Evolutionary conservation across 2,797 vertebrate species (phyloP).

Genomic region (Coluber constrictor): DNA sequence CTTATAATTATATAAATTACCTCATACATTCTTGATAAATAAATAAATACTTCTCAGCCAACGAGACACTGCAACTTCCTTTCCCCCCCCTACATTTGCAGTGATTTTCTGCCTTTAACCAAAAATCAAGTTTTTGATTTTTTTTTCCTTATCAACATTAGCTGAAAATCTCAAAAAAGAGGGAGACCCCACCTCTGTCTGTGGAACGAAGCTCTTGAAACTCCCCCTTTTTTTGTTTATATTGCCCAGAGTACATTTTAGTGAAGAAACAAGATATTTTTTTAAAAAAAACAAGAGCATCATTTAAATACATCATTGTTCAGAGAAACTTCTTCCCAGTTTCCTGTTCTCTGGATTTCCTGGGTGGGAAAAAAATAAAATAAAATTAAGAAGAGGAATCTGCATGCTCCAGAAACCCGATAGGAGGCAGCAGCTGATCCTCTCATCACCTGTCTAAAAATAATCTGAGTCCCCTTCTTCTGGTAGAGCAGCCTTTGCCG

Average conservation of each 20-base stretch:
- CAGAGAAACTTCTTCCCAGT: conserved; percentile 21
- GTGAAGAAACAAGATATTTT: neutral
- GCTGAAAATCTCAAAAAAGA: neutral
- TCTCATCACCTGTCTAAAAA: conserved; percentile 76
- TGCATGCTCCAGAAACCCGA: conserved; percentile 72
- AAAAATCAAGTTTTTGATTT: neutral
- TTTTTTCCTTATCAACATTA: neutral
- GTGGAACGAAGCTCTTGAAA: neutral
- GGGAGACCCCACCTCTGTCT: neutral
- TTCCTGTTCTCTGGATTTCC: conserved; percentile 63
- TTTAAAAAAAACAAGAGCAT: conserved; percentile 18
- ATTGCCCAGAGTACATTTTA: neutral
- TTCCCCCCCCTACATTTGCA: neutral
- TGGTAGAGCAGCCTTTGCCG: conserved; percentile 58
- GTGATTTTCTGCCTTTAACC: neutral
- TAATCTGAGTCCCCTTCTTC: conserved; percentile 65
- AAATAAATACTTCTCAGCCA: neutral
- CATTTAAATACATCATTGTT: conserved; percentile 28
- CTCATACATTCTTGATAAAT: no score
- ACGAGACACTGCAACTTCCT: neutral
- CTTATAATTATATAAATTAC: no score
- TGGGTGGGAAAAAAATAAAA: neutral
- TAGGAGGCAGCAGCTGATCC: conserved; percentile 80
- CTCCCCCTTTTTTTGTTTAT: neutral
- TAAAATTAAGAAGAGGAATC: conserved; percentile 52